Conservation (phyloP, 1,140 invertebrate genomes). For the Drosophila varians region DNA sequence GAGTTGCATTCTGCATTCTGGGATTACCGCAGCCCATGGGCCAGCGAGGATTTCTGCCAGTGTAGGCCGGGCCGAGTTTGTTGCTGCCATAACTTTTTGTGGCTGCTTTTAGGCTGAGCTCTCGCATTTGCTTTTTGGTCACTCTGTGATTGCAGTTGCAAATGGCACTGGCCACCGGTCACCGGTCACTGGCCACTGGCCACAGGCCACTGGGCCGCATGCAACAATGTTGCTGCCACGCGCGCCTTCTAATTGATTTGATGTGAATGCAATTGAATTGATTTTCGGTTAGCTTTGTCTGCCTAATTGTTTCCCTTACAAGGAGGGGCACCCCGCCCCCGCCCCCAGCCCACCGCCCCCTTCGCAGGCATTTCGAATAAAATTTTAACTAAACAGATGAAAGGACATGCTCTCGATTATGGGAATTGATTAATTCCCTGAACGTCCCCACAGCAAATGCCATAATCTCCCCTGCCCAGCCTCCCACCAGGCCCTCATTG, state of each 20-base stretch:
- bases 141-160: constrained; percentile 38
- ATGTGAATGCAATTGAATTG: constrained; percentile 69
- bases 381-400: constrained; percentile 36
- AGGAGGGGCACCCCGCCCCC: too few relatives aligned
- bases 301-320: constrained; percentile 41
- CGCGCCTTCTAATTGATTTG: constrained; percentile 63
- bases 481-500: too few relatives aligned
- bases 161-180: constrained; percentile 42
- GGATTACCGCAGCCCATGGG: too few relatives aligned
- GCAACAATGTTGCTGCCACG: constrained; percentile 44
- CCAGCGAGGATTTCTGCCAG: neutral
- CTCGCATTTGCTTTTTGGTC: constrained; percentile 42
- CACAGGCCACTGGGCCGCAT: constrained; percentile 49
- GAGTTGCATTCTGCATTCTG: too few relatives aligned
- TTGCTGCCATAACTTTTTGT: constrained; percentile 43
- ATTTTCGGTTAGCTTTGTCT: constrained; percentile 58
- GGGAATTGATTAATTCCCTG: constrained; percentile 67
- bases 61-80: neutral
- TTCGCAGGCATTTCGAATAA: constrained; percentile 15
- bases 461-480: too few relatives aligned
- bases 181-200: constrained; percentile 11
- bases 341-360: too few relatives aligned
- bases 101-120: constrained; percentile 54
- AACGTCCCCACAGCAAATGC: constrained; percentile 58
- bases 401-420: too few relatives aligned